Percentiles rank a stretch among this genome's conserved stretches.
These are phyloP conservation scores for Gerris lacustris DNA, from an alignment of 2,888 invertebrate species.

Conservation along the genomic window DNA sequence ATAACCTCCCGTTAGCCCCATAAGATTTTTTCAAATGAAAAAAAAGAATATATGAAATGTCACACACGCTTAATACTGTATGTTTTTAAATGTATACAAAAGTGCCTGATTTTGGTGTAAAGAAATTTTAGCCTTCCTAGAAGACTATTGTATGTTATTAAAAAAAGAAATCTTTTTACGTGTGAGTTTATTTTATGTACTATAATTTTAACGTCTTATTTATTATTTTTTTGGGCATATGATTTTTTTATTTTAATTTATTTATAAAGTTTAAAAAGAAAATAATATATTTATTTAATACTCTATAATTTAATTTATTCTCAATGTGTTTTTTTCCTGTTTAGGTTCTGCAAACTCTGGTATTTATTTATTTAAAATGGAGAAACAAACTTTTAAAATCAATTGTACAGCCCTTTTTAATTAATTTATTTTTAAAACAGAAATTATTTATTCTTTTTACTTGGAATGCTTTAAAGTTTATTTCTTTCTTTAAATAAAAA, in stretches of 20 bases:
- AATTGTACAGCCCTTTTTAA: no score
- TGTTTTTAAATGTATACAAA: neutral
- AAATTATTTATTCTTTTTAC: neutral
- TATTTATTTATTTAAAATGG: no score
- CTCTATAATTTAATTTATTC: neutral
- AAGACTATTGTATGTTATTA: neutral
- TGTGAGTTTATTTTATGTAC: neutral
- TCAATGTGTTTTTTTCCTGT: neutral
- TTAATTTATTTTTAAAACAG: neutral
- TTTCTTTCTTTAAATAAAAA: no score
- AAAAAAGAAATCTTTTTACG: neutral
- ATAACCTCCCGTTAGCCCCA: neutral
- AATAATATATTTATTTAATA: conserved; percentile 5
- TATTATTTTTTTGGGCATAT: neutral
- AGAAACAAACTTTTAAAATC: no score
- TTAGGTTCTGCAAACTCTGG: neutral
- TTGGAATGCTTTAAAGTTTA: no score
- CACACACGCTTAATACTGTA: neutral
- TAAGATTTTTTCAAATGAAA: neutral
- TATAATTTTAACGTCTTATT: neutral
- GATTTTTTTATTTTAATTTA: neutral
- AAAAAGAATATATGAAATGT: neutral
- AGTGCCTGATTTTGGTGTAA: neutral
- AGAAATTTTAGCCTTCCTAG: neutral
- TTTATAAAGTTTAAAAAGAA: neutral